Evolutionary conservation across 2,888 invertebrate genomes (phyloP), one percentile per base, ranked within the genome.

Genomic region (Epirrhoe alternata): DNA sequence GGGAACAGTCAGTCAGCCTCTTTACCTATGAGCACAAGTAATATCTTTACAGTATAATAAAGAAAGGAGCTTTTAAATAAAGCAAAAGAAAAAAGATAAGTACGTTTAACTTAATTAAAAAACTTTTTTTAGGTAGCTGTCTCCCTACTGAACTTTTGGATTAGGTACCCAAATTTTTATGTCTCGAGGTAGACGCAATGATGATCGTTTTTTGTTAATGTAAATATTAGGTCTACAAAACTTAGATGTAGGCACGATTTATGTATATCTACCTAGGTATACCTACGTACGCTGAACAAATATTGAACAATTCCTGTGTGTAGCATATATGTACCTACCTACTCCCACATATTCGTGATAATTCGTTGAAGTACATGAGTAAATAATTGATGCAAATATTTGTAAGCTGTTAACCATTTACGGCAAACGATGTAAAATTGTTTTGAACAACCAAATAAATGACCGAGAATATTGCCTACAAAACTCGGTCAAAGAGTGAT

Each of bases 401-500:
- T 38, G 38, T 38, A 42, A 42, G 38, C 38, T 54, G 17, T 17
- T 38, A 17, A 17, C 54, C 16, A 38, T 54, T 54, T 54, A 38
- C n/a, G 10, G 38, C 38, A 42, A 42, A 42, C 38, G 38, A 10
- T 42, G 38, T 42, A 42, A 42, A 42, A 42, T 42, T 42, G 38
- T 42, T 42, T 42, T 42, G 38, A 42, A 42, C 38, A 42, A 42
- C 12, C 12, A 42, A 42, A 42, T 5, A 42, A 42, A 42, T 5
- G 38, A 42, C 38, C 38, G 38, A 42, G 38, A 12, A 42, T 42
- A 17, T 50, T 16, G 5, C 16, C 35, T 54, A 54, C 31, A 33
- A 61, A 61, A 54, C 4, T 35, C 54, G 14, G 61, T 49, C 54
- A 61, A 10, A 33, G 45, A 45, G 16, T 31, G 53, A 61, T 24